Conservation (phyloP, 2,797 vertebrate genomes). For the Lycodopsis pacificus region DNA sequence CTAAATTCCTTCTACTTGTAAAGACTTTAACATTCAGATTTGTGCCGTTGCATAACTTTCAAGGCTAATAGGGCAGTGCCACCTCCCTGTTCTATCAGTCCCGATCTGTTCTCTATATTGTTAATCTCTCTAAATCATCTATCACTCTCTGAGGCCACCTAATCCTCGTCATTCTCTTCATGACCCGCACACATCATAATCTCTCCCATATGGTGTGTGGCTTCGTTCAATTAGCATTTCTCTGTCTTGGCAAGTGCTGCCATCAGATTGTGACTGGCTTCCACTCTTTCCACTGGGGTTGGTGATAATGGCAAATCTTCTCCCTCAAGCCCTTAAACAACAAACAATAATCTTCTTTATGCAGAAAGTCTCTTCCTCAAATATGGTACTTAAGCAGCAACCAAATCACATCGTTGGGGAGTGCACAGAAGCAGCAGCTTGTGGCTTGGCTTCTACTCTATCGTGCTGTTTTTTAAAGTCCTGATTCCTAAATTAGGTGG, state of each 20-base stretch:
- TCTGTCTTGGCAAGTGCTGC: conserved; percentile 59
- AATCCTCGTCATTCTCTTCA: conserved; percentile 79
- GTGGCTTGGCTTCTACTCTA: conserved; percentile 31
- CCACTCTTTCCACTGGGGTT: conserved; percentile 71
- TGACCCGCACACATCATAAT: conserved; percentile 79
- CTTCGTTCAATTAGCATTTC: conserved; percentile 79
- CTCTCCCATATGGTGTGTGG: conserved; percentile 84
- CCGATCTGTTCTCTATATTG: conserved; percentile 66
- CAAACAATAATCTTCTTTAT: conserved; percentile 89
- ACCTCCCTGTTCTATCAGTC: conserved; percentile 29
- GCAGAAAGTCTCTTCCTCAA: conserved; percentile 74
- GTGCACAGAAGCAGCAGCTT: conserved; percentile 53
- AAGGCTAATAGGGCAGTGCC: conserved; percentile 53
- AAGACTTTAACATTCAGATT: conserved; percentile 37
- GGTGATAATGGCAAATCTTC: conserved; percentile 86
- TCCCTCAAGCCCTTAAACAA: conserved; percentile 81
- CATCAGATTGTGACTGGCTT: conserved; percentile 68
- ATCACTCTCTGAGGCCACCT: conserved; percentile 69
- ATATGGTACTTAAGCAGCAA: conserved; percentile 70
- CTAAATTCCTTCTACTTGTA: conserved; percentile 44
- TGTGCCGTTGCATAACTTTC: conserved; percentile 58
- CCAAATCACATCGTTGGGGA: conserved; percentile 65
- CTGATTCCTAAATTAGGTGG: conserved; percentile 3
- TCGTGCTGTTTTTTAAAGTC: conserved; percentile 32
- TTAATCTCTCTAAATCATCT: conserved; percentile 82